Base-by-base conservation (phyloP, 2,888 invertebrate genomes). In the Achlya flavicornis region DNA sequence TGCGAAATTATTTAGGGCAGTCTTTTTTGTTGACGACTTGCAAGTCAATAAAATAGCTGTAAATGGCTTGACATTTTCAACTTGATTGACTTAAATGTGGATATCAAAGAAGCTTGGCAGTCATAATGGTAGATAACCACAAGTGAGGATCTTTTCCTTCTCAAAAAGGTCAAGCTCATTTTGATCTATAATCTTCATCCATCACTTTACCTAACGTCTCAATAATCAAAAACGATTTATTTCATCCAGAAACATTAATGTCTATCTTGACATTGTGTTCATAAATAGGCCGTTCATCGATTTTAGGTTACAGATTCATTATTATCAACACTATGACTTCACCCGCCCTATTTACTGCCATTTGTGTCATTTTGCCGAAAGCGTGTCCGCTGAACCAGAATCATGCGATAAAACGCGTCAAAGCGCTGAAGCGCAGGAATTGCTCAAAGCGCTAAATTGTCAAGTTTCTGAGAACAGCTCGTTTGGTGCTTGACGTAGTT, bases 371-470 rank as follows among this genome's bases (percentile, higher is more conserved):
- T 63, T 59, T 61, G 65, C 61, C 64, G 64, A 57, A 62, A 59
- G 53, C 43, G 43, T 65, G 65, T 59, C 62, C 71, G 61, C 48
- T 68, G 66, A 69, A 62, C 66, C 62, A 67, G 71, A 71, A 71
- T 67, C 69, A 62, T 19, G 19, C 60, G 71, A 71, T 71, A 71
- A 66, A 35, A 64, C 63, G 61, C 59, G 65, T 61, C 61, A 46
- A 41, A 66, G 63, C 64, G 65, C 61, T 68, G 63, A 63, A 53
- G 19, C 53, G 53, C 19, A 53, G 53, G 19, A 53, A 53, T 53
- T 53, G 53, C 19, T 53, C 53, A 53, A 19, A 53, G 53, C 19
- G 16, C 53, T 53, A 53, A 53, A 53, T 53, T 53, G 53, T 53
- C 53, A 53, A 53, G 19, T 53, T 19, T 53, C 16, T 53, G 8